Conservation (phyloP, 2,888 invertebrate genomes). For the Girardia tigrina region DNA sequence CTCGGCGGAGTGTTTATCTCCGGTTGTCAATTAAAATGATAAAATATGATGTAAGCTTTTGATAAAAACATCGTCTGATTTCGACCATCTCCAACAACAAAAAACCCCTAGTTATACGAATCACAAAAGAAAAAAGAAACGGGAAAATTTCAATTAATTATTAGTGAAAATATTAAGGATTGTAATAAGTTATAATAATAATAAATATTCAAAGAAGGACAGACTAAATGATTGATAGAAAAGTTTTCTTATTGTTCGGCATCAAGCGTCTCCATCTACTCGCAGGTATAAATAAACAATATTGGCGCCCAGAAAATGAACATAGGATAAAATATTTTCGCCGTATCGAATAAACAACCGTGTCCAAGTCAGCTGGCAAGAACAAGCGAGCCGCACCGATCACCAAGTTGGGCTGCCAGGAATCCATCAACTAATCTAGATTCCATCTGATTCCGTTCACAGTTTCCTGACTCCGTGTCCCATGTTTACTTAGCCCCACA, state of each 20-base stretch:
- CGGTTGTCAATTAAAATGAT: background rate
- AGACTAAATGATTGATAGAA: background rate
- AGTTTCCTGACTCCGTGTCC: background rate
- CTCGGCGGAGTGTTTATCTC: background rate
- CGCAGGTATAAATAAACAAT: background rate
- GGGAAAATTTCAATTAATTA: background rate
- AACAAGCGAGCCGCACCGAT: background rate
- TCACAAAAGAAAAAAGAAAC: background rate
- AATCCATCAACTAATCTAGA: slow-evolving; percentile 20
- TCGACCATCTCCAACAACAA: background rate
- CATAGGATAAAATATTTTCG: background rate
- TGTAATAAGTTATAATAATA: background rate
- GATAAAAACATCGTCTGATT: background rate
- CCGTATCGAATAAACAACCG: background rate
- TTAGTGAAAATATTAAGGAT: too few relatives aligned
- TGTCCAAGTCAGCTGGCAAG: background rate
- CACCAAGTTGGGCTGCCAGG: background rate
- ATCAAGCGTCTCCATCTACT: background rate
- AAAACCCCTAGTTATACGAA: too few relatives aligned
- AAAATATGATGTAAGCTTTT: slow-evolving; percentile 11
- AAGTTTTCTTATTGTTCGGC: background rate
- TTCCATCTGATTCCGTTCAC: slow-evolving; percentile 13
- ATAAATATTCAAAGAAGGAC: background rate
- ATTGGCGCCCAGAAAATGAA: background rate
- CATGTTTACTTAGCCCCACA: slow-evolving; percentile 14